Evolutionary conservation across 1,140 invertebrate genomes (phyloP).

Genomic region (Leptinotarsa lineolata): DNA sequence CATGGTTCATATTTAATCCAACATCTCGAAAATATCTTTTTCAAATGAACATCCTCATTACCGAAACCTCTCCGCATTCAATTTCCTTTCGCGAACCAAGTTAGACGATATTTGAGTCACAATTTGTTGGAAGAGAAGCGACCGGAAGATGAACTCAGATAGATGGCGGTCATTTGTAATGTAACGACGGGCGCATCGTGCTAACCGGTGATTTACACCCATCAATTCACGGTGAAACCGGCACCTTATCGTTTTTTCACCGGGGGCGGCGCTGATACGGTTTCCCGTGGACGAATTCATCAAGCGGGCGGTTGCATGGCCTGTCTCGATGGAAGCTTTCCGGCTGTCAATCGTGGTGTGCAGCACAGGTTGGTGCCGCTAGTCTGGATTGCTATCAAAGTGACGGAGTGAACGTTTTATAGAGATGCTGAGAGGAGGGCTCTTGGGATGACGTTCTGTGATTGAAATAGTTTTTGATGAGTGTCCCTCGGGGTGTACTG

Average conservation of each 20-base stretch:
- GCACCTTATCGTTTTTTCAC: slow-evolving; percentile 23
- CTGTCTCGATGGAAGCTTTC: slow-evolving; percentile 8
- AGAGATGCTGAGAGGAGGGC: too few relatives aligned
- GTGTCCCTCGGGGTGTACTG: too few relatives aligned
- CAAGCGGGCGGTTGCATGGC: slow-evolving; percentile 6
- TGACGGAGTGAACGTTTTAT: too few relatives aligned
- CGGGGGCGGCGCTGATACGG: slow-evolving; percentile 15
- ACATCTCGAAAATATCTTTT: too few relatives aligned
- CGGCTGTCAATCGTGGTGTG: background rate
- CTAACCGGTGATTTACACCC: slow-evolving; percentile 45
- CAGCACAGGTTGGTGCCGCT: background rate
- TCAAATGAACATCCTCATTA: background rate
- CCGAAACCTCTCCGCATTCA: background rate
- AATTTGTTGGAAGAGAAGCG: background rate
- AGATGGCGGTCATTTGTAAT: slow-evolving; percentile 44
- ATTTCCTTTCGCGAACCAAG: background rate
- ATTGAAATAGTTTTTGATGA: too few relatives aligned
- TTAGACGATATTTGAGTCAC: background rate
- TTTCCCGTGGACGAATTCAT: slow-evolving; percentile 14
- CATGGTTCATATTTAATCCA: too few relatives aligned
- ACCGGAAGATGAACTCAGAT: slow-evolving; percentile 41
- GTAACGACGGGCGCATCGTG: slow-evolving; percentile 36
- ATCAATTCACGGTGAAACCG: slow-evolving; percentile 35
- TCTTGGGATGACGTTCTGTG: too few relatives aligned
- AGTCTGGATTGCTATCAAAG: too few relatives aligned